Evolutionary conservation across 2,797 vertebrate species (phyloP), one percentile per base, ranked within the genome.

Genomic region (Hemibagrus guttatus): DNA sequence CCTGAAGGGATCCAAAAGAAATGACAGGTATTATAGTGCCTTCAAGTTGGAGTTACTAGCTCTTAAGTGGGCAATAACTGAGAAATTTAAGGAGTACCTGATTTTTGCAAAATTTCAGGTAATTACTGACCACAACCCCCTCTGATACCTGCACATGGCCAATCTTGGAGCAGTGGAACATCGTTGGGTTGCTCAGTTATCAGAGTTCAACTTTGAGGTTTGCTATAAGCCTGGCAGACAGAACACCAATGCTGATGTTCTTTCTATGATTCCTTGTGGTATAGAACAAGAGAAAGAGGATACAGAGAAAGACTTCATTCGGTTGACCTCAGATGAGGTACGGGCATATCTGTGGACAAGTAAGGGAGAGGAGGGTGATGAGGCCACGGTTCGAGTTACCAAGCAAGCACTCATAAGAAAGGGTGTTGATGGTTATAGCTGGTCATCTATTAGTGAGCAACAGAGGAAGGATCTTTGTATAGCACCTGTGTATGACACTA

Each of bases 11-110:
- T 76, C 79, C 1, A 84, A 87, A 28, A 87, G 28, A 26, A 87
- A 83, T 7, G 71, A 89, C 26, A 52, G 19, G 42, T 85, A 88
- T 42, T 86, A 89, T 26, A 87, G 87, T 28, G 66, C 87, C 2
- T 88, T 90, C n/a, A 87, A 87, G 12, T 19, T 88, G 7, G 86
- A 89, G n/a, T 58, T 82, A 63, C 26, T 74, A 59, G 19, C 58
- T 13, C 19, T 59, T 59, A 59, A n/a, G n/a, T n/a, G n/a, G n/a
- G n/a, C n/a, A n/a, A n/a, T n/a, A n/a, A n/a, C n/a, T n/a, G n/a
- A n/a, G n/a, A n/a, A n/a, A n/a, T n/a, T n/a, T 21, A 64, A 64
- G 26, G n/a, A 64, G 61, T 64, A 64, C 61, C 61, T n/a, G n/a
- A n/a, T n/a, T n/a, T n/a, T n/a, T n/a, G n/a, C n/a, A n/a, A n/a